Conservation (phyloP, 2,888 invertebrate species). For the Tillus elongatus region DNA sequence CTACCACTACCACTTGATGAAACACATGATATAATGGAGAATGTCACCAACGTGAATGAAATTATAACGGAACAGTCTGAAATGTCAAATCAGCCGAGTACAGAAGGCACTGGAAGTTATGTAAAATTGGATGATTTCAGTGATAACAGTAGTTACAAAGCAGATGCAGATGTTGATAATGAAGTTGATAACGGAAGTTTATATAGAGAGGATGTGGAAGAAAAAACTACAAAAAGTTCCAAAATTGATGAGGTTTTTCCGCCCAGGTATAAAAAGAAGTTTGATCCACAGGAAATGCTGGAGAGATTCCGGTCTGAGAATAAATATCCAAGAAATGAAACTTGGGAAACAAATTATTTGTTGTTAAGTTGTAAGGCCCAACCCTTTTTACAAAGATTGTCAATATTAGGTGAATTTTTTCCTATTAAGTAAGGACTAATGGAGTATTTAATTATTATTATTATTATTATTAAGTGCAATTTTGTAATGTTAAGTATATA, state of each 20-base stretch:
- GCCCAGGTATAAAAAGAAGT: conserved; percentile 50
- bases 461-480: no score
- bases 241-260: conserved; percentile 34
- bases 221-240: conserved; percentile 19
- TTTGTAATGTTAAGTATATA: no score
- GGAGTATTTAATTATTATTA: no score
- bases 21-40: neutral
- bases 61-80: conserved; percentile 15
- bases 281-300: conserved; percentile 63
- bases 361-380: conserved; percentile 71
- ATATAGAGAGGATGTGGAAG: conserved; percentile 14
- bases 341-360: conserved; percentile 55
- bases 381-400: conserved; percentile 68
- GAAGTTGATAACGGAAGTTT: neutral
- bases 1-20: neutral
- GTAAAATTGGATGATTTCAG: conserved; percentile 34
- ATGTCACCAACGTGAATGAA: conserved; percentile 15
- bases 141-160: conserved; percentile 35
- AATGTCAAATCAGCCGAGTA: neutral
- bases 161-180: conserved; percentile 27
- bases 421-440: conserved; percentile 22
- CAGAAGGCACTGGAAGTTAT: conserved; percentile 15
- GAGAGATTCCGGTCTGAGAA: conserved; percentile 58
- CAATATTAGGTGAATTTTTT: conserved; percentile 71
- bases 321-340: conserved; percentile 51